Conservation (phyloP, 2,888 invertebrate species). For the Habroteleia sp. region DNA sequence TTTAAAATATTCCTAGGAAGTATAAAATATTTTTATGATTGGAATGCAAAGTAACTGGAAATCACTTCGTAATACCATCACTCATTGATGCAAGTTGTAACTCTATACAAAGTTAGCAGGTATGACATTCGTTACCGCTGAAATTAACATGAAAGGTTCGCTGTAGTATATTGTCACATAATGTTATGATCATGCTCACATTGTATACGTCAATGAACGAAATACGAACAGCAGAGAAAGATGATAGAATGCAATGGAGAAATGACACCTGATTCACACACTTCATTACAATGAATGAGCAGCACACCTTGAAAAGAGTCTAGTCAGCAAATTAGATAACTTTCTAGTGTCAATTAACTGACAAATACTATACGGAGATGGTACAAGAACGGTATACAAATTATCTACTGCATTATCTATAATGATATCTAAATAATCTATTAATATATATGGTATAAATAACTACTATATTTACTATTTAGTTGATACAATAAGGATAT, state of each 20-base stretch:
- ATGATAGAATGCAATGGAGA: slow-evolving; percentile 44
- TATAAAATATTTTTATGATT: too few relatives aligned
- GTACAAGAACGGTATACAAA: too few relatives aligned
- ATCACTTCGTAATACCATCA: too few relatives aligned
- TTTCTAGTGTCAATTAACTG: slow-evolving; percentile 50
- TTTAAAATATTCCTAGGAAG: too few relatives aligned
- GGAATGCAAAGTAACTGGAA: too few relatives aligned
- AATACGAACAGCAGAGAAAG: slow-evolving; percentile 50
- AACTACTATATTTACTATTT: too few relatives aligned
- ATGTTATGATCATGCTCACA: slow-evolving; percentile 47
- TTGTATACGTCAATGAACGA: slow-evolving; percentile 38
- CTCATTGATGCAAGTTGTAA: too few relatives aligned
- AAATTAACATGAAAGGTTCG: slow-evolving; percentile 18
- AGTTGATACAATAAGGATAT: too few relatives aligned
- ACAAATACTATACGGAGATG: too few relatives aligned
- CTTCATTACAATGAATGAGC: slow-evolving; percentile 45
- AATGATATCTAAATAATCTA: too few relatives aligned
- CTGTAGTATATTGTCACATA: slow-evolving; percentile 37
- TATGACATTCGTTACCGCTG: neutral
- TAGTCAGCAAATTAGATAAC: slow-evolving; percentile 48
- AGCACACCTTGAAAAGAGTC: slow-evolving; percentile 39
- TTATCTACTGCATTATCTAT: too few relatives aligned
- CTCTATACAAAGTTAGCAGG: slow-evolving; percentile 10
- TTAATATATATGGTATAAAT: too few relatives aligned
- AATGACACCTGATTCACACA: slow-evolving; percentile 54